Conservation (phyloP, 1,140 invertebrate species). For the Trachymyrmex septentrionalis region DNA sequence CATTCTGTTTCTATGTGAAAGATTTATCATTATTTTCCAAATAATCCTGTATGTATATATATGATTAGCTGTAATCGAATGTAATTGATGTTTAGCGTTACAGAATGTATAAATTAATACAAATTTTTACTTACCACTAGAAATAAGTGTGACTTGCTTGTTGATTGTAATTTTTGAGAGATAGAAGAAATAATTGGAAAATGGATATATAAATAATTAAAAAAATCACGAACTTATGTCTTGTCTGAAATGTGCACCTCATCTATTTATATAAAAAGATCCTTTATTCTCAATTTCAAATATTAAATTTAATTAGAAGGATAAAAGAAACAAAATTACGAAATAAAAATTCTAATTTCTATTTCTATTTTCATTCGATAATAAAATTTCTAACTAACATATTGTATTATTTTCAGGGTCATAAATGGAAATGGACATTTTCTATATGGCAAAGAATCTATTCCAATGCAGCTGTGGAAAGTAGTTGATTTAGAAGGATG, state of each 20-base stretch:
- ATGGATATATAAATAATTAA: slow-evolving; percentile 48
- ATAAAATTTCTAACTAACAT: slow-evolving; percentile 64
- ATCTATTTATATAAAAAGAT: slow-evolving; percentile 22
- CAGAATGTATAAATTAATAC: slow-evolving; percentile 21
- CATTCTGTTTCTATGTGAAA: too few relatives aligned
- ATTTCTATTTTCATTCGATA: not conserved
- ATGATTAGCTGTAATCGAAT: slow-evolving; percentile 1
- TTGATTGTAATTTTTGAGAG: slow-evolving; percentile 7
- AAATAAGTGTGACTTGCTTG: not conserved
- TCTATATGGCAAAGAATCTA: slow-evolving; percentile 79
- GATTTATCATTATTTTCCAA: too few relatives aligned
- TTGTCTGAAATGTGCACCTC: slow-evolving; percentile 24
- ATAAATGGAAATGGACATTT: slow-evolving; percentile 75
- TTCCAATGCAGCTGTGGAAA: slow-evolving; percentile 81
- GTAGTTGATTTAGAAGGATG: slow-evolving; percentile 80
- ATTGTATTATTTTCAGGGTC: slow-evolving; percentile 73
- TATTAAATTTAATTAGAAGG: not conserved
- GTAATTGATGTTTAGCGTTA: slow-evolving; percentile 28
- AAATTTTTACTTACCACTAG: not conserved
- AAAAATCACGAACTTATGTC: slow-evolving; percentile 6
- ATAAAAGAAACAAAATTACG: not conserved
- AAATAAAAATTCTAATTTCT: slow-evolving; percentile 23
- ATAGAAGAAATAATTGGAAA: slow-evolving; percentile 19
- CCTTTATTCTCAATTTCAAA: not conserved
- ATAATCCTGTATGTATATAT: too few relatives aligned